These are phyloP conservation scores for Lepidocyrtoides sp. DNA, from an alignment of 2,888 invertebrate species.

Conservation along the genomic window DNA sequence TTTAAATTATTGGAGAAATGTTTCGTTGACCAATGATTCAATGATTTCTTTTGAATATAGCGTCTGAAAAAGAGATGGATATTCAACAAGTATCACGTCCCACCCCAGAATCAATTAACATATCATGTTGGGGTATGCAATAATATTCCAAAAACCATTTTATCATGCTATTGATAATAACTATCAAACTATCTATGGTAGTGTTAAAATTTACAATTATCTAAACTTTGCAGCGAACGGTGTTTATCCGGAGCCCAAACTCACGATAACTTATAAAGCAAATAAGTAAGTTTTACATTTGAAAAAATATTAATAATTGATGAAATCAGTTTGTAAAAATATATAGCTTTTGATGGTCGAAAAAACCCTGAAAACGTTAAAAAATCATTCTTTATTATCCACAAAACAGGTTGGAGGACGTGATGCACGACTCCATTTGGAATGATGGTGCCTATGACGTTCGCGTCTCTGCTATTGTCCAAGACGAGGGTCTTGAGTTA, in stretches of 20 bases:
- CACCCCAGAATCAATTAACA: slow-evolving; percentile 80
- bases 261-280: slow-evolving; percentile 73
- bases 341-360: too few relatives aligned
- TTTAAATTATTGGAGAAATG: neutral
- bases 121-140: slow-evolving; percentile 82
- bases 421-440: slow-evolving; percentile 79
- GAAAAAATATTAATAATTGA: slow-evolving; percentile 28
- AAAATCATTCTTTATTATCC: neutral
- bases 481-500: slow-evolving; percentile 68
- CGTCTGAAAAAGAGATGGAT: slow-evolving; percentile 77
- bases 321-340: neutral
- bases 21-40: neutral
- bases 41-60: slow-evolving; percentile 60
- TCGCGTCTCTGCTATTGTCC: slow-evolving; percentile 73
- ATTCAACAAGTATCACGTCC: slow-evolving; percentile 71
- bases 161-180: too few relatives aligned
- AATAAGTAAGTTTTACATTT: slow-evolving; percentile 68
- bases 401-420: slow-evolving; percentile 74
- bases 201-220: too few relatives aligned
- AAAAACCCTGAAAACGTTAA: too few relatives aligned
- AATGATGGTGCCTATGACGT: slow-evolving; percentile 83
- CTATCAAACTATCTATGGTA: too few relatives aligned
- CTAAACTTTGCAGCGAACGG: slow-evolving; percentile 78
- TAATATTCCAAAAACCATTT: too few relatives aligned
- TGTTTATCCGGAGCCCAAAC: slow-evolving; percentile 81